Percentiles rank a stretch among this genome's conserved stretches.
Conservation (phyloP, 2,113 vertebrate genomes). For the Thermophis baileyi region DNA sequence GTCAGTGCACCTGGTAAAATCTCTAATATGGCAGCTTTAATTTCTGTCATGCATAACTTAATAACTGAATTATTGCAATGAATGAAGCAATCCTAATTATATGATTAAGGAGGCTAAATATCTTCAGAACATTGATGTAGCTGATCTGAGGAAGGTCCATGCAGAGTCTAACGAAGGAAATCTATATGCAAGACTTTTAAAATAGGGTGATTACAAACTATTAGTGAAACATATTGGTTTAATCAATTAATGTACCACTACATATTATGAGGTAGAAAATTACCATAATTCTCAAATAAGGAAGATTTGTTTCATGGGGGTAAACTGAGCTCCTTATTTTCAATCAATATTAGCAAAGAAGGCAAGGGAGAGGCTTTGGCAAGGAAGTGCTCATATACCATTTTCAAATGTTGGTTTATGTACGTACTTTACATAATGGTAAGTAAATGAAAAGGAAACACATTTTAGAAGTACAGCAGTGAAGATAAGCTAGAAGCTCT, state of each 20-base stretch:
- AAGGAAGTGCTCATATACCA: background rate
- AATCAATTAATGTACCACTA: constrained; percentile 30
- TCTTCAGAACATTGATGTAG: background rate
- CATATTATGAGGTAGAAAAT: background rate
- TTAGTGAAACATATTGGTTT: constrained; percentile 33
- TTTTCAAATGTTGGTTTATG: constrained; percentile 11
- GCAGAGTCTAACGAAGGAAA: constrained; percentile 3
- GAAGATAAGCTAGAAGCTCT: background rate
- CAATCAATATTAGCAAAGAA: constrained; percentile 22
- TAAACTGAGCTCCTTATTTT: constrained; percentile 34
- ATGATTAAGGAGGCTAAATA: constrained; percentile 16
- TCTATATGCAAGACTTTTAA: constrained; percentile 7
- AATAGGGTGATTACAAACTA: constrained; percentile 17
- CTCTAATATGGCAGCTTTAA: background rate
- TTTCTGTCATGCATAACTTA: background rate
- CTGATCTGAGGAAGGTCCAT: background rate
- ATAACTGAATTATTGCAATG: background rate
- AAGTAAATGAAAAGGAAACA: background rate
- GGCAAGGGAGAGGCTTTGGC: background rate
- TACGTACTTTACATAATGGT: rapidly evolving
- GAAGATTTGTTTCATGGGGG: constrained; percentile 28
- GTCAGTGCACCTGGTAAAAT: background rate
- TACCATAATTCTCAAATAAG: background rate
- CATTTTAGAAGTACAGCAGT: background rate
- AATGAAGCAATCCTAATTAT: constrained; percentile 16